A percentile compares a stretch with the other conserved stretches of the same genome.
These are phyloP conservation scores for Aphis gossypii DNA, from an alignment of 1,140 invertebrate species.

Conservation along the genomic window DNA sequence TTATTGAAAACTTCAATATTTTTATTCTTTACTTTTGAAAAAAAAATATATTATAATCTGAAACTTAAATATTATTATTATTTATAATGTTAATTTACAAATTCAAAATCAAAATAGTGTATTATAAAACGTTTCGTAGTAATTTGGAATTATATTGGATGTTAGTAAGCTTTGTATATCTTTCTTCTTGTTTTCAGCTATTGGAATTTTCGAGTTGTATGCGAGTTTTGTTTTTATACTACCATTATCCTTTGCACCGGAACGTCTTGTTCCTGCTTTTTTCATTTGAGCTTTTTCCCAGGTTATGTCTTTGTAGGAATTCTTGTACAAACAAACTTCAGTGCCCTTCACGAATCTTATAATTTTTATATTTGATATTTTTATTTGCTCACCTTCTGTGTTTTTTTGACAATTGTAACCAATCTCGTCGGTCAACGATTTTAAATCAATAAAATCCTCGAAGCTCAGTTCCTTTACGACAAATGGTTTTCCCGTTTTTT, in stretches of 20 bases:
- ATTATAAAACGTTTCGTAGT: no score
- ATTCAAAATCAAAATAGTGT: no score
- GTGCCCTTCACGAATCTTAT: slow-evolving; percentile 35
- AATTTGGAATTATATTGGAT: no score
- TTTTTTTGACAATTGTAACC: slow-evolving; percentile 29
- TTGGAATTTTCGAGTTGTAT: no score
- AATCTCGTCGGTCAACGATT: slow-evolving; percentile 24
- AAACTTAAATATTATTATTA: slow-evolving; percentile 12
- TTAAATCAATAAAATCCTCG: slow-evolving; percentile 31
- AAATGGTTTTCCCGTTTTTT: slow-evolving; percentile 53
- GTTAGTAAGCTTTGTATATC: no score
- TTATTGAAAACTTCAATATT: slow-evolving; percentile 20
- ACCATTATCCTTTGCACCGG: no score
- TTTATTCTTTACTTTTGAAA: not conserved
- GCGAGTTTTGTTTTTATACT: no score
- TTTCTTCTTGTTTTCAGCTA: no score
- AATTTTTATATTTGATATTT: slow-evolving; percentile 26
- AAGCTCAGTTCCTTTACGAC: slow-evolving; percentile 30
- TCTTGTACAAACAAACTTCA: not conserved
- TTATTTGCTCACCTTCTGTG: slow-evolving; percentile 34
- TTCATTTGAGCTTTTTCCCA: no score
- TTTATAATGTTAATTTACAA: not conserved
- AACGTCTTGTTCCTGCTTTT: no score
- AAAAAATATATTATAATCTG: no score
- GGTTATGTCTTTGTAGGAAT: no score